Percentiles rank a stretch among this genome's conserved stretches.
Evolutionary conservation across 2,888 invertebrate species (phyloP).

Genomic region (Melanostoma scalare): DNA sequence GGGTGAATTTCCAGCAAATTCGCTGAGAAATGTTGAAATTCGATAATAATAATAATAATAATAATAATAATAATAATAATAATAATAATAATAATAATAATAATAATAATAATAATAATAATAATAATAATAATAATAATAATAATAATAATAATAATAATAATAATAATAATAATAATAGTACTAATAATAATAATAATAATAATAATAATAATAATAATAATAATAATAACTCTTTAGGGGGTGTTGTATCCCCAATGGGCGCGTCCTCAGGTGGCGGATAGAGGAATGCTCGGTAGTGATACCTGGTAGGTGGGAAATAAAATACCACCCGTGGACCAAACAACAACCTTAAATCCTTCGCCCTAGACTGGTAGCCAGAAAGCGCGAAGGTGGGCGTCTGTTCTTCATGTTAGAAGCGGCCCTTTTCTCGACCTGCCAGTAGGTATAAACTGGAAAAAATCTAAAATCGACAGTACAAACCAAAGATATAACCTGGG

Average conservation of each 20-base stretch:
- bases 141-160: constrained; percentile 28
- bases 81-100: constrained; percentile 27
- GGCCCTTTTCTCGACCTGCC: too few relatives aligned
- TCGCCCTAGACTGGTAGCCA: constrained; percentile 16
- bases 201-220: constrained; percentile 33
- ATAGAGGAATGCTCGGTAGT: too few relatives aligned
- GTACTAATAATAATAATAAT: constrained; percentile 30
- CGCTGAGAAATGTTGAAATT: constrained; percentile 5
- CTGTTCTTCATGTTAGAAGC: constrained; percentile 14
- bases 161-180: constrained; percentile 33
- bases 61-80: constrained; percentile 14
- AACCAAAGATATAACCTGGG: too few relatives aligned
- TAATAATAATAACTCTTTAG: constrained; percentile 25
- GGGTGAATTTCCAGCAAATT: background rate
- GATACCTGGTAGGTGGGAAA: too few relatives aligned
- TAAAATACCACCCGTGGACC: background rate
- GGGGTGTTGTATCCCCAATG: too few relatives aligned
- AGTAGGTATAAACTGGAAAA: too few relatives aligned
- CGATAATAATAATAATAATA: constrained; percentile 11
- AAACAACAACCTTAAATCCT: constrained; percentile 14
- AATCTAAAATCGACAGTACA: too few relatives aligned
- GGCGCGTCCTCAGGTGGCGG: too few relatives aligned
- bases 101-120: constrained; percentile 23
- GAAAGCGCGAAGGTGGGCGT: constrained; percentile 16
- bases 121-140: constrained; percentile 19